Conservation (phyloP, 2,888 invertebrate species). For the Drosophila nr. medialis region DNA sequence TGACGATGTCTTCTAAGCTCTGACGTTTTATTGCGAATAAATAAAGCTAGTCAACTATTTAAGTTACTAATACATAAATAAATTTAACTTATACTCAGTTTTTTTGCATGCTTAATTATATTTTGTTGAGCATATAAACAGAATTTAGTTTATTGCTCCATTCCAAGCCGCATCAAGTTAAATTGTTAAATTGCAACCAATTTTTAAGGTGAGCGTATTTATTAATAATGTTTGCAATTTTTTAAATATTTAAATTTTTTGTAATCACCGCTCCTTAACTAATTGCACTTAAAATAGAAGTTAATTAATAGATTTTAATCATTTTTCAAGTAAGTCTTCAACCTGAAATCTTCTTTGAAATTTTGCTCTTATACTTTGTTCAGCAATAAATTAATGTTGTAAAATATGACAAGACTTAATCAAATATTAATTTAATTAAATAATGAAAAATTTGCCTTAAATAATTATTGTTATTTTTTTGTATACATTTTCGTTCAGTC, state of each 20-base stretch:
- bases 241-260: background rate
- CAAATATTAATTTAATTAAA: background rate
- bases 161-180: background rate
- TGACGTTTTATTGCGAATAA: background rate
- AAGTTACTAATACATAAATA: background rate
- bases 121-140: background rate
- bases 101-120: background rate
- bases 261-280: background rate
- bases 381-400: accelerated
- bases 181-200: background rate
- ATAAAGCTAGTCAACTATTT: background rate
- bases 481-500: background rate
- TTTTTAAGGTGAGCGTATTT: background rate
- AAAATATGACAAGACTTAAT: no score
- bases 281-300: background rate
- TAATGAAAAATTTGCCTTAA: background rate
- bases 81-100: no score
- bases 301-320: background rate
- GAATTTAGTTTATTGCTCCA: background rate
- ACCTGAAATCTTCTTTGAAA: background rate
- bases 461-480: background rate
- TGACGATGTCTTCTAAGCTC: background rate
- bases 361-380: background rate
- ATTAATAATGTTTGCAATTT: no score
- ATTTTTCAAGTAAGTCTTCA: background rate